Evolutionary conservation across 2,113 vertebrate genomes (phyloP).

Genomic region (Phrynocephalus versicolor): DNA sequence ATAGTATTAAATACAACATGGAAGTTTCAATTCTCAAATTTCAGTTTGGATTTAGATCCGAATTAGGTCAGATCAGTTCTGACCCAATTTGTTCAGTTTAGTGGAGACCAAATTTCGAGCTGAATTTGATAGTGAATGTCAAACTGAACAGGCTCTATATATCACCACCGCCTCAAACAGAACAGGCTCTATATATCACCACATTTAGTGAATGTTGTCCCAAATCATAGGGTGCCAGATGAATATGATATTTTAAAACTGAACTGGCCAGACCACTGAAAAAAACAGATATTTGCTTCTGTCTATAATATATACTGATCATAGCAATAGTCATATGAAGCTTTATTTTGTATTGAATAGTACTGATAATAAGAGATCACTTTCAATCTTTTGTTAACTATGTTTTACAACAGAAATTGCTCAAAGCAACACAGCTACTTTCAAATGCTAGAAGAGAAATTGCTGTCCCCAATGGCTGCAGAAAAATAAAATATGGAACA

Average conservation of each 20-base stretch:
- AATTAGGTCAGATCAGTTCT: no score
- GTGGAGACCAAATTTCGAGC: no score
- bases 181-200: no score
- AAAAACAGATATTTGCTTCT: not conserved
- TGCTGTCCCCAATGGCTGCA: slow-evolving; percentile 7
- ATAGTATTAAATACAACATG: no score
- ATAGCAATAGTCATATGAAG: not conserved
- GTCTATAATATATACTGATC: not conserved
- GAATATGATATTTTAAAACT: not conserved
- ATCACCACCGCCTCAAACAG: no score
- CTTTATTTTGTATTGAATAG: slow-evolving; percentile 7
- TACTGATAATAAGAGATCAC: not conserved
- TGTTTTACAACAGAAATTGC: slow-evolving; percentile 32
- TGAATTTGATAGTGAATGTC: no score
- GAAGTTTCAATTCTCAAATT: no score
- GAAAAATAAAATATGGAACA: not conserved
- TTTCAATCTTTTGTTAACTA: slow-evolving; percentile 17
- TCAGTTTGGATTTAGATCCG: no score
- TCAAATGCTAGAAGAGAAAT: slow-evolving; percentile 9
- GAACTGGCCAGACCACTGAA: not conserved
- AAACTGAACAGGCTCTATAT: no score
- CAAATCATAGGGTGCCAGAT: not conserved
- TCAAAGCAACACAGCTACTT: slow-evolving; percentile 34
- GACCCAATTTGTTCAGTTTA: no score
- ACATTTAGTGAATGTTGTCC: no score